Percentiles rank a stretch among this genome's conserved stretches.
These are phyloP conservation scores for Caenorhabditis drosophilae DNA, from an alignment of 2,888 invertebrate genomes.

Conservation along the genomic window DNA sequence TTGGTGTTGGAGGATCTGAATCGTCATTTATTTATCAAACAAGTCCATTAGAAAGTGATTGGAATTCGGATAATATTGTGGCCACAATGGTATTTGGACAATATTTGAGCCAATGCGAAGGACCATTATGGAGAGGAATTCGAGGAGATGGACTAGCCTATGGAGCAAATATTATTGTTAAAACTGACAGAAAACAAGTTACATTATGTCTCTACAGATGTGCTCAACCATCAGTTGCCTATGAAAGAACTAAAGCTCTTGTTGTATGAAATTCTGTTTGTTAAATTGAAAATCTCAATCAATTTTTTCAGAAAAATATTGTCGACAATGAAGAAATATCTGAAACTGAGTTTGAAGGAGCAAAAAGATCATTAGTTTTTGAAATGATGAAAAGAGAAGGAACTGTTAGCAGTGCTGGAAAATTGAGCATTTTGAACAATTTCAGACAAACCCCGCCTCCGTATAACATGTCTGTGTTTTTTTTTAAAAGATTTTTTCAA, in stretches of 20 bases:
- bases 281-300: neutral
- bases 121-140: slow-evolving; percentile 75
- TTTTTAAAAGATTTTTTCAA: neutral
- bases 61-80: slow-evolving; percentile 77
- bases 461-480: slow-evolving; percentile 49
- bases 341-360: slow-evolving; percentile 80
- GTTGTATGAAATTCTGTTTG: neutral
- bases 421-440: slow-evolving; percentile 79
- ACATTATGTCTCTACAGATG: slow-evolving; percentile 80
- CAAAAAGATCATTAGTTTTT: slow-evolving; percentile 85
- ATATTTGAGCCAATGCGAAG: slow-evolving; percentile 86
- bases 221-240: slow-evolving; percentile 81
- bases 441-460: slow-evolving; percentile 76
- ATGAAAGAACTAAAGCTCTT: slow-evolving; percentile 80
- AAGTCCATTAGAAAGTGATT: slow-evolving; percentile 77
- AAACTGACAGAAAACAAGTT: slow-evolving; percentile 76
- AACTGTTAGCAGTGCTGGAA: slow-evolving; percentile 79
- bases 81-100: slow-evolving; percentile 81
- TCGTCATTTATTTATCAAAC: slow-evolving; percentile 71
- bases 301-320: slow-evolving; percentile 39
- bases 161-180: slow-evolving; percentile 76
- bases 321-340: slow-evolving; percentile 76
- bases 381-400: slow-evolving; percentile 83
- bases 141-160: slow-evolving; percentile 86
- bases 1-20: slow-evolving; percentile 54